phyloP scores from a whole-genome alignment of 2,888 invertebrate species.

The Pseudococcus viburni region DNA sequence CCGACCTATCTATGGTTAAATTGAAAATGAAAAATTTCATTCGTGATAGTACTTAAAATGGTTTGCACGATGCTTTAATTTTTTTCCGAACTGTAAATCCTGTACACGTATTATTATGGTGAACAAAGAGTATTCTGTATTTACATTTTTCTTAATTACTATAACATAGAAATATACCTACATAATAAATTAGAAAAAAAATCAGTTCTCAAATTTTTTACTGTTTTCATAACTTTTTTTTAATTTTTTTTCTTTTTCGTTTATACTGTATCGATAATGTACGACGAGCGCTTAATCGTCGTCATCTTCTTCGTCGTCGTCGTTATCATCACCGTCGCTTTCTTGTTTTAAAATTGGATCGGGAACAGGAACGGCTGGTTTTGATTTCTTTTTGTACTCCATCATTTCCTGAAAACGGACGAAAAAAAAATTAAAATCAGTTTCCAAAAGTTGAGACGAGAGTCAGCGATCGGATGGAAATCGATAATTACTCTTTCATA shows the following conservation, averaged over 20 bases:
- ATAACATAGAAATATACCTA: slow-evolving; percentile 61
- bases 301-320: slow-evolving; percentile 62
- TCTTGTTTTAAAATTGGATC: slow-evolving; percentile 58
- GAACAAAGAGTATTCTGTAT: slow-evolving; percentile 63
- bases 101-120: slow-evolving; percentile 63
- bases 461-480: neutral
- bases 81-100: slow-evolving; percentile 46
- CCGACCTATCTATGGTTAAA: neutral
- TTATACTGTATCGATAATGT: slow-evolving; percentile 19
- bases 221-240: slow-evolving; percentile 43
- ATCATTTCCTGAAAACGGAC: slow-evolving; percentile 81
- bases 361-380: slow-evolving; percentile 4
- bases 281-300: slow-evolving; percentile 35
- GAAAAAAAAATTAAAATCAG: neutral
- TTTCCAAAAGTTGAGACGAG: neutral
- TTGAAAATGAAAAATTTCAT: neutral
- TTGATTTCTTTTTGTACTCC: slow-evolving; percentile 83
- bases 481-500: slow-evolving; percentile 87
- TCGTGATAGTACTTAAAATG: neutral
- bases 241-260: slow-evolving; percentile 38
- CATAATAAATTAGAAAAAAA: slow-evolving; percentile 59
- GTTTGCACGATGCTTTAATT: neutral
- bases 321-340: slow-evolving; percentile 63
- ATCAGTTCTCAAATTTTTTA: slow-evolving; percentile 63
- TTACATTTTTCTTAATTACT: slow-evolving; percentile 61